Evolutionary conservation across 2,888 invertebrate genomes (phyloP), one percentile per base, ranked within the genome.

Genomic region (Platycheirus rosarum): DNA sequence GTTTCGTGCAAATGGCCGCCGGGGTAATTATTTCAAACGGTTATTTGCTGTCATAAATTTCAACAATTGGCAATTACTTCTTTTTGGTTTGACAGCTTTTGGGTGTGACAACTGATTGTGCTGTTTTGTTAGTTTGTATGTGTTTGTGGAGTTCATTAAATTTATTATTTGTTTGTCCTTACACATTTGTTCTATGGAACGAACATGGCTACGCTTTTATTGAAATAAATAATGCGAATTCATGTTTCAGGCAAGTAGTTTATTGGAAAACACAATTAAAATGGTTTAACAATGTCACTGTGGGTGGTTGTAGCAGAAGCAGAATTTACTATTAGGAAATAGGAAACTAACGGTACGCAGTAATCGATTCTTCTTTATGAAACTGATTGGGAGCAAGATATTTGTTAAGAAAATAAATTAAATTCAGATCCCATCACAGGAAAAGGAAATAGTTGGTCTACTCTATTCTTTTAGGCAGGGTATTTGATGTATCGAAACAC

Each of bases 11-110:
- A 77, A 53, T 68, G 62, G 53, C 46, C 13, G 48, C 26, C 26
- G 23, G 57, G 13, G 55, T 68, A 79, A 79, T 79, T 79, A 57
- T 74, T 74, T 79, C 55, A 69, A 79, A 74, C 73, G 68, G 74
- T 63, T 69, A 78, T 78, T 73, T 73, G 53, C 37, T 48, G 26
- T 48, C 73, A 69, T 74, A 79, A 74, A 79, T 74, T 69, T 44
- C 14, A 14, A 62, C 78, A 79, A 68, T 74, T 73, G 62, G 66
- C 62, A 42, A 74, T 73, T 65, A 71, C 46, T 57, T 37, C n/a
- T 37, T 42, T 23, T 37, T 18, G 37, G 57, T 35, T 57, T 63
- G 63, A 76, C 76, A 69, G 46, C n/a, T 60, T 16, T 42, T 40
- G 44, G 37, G 44, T 42, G 57, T 57, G 57, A 77, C 76, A 77